Base-by-base conservation (phyloP, 2,113 vertebrate genomes). In the Mustela lutreola region DNA sequence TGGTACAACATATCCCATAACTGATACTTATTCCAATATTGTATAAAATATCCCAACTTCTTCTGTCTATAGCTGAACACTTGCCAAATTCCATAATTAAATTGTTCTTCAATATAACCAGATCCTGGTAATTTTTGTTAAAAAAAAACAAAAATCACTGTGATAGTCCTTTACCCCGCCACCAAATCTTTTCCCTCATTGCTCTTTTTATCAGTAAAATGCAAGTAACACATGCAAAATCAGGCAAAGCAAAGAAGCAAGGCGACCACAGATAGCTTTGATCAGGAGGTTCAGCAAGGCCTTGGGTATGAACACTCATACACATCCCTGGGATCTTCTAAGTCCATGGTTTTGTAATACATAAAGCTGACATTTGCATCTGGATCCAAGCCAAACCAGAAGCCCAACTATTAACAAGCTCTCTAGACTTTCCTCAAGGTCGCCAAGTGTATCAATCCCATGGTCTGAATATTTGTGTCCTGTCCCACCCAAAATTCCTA, bases 181-280 rank as follows among this genome's bases (percentile, higher is more conserved):
- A 84, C 10, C 75, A 91, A 89, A 62, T 21, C 28, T 70, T 91
- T 92, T 58, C 50, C 60, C 50, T 80, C 76, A 11, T 31, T 80
- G 58, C 11, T n/a, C 62, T 93, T 95, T 78, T 95, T 83, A 70
- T 85, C 50, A 94, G 48, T 90, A 96, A 92, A 89, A 93, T 62
- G 11, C 24, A 91, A 93, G 39, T 81, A 63, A 85, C 39, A 92
- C 36, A 91, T 42, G 94, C 82, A 88, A 96, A 94, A 73, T 63
- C 62, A 73, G 31, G 56, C 11, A 84, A 96, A 89, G 48, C 65
- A 48, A 88, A 83, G 86, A 18, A 89, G 28, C 42, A 67, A 75
- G 60, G 42, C 36, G 67, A 48, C 16, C 76, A 75, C 4, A 95
- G 26, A 14, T 0, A 79, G 90, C 42, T 48, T 6, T 93, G 39